phyloP scores from a whole-genome alignment of 2,888 invertebrate species.

The Eledone cirrhosa region DNA sequence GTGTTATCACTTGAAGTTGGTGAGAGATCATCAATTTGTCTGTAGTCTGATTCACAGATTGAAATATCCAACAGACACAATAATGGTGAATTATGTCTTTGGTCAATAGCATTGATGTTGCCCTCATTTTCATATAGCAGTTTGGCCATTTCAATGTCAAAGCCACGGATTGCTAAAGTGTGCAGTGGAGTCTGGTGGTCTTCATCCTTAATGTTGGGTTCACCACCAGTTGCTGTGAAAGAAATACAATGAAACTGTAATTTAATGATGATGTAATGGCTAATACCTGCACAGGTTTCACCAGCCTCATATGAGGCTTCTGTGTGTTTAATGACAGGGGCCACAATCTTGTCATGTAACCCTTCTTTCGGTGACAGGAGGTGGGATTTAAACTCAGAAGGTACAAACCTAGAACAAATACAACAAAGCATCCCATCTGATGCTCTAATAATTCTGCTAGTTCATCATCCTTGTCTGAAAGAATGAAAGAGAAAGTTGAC shows the following conservation, averaged over 20 bases:
- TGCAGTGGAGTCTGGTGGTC: constrained; percentile 52
- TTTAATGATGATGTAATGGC: too few relatives aligned
- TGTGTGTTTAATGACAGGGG: too few relatives aligned
- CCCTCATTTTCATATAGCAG: constrained; percentile 56
- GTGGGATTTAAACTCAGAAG: too few relatives aligned
- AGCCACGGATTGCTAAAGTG: constrained; percentile 46
- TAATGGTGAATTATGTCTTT: constrained; percentile 53
- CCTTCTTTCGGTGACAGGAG: too few relatives aligned
- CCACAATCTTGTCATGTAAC: too few relatives aligned
- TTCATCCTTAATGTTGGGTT: constrained; percentile 53
- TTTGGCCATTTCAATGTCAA: constrained; percentile 47
- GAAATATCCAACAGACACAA: constrained; percentile 53
- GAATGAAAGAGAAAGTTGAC: too few relatives aligned
- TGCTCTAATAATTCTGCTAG: too few relatives aligned
- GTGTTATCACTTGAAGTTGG: constrained; percentile 48
- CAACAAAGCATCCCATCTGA: too few relatives aligned
- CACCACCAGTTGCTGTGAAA: constrained; percentile 53
- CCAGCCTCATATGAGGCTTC: too few relatives aligned
- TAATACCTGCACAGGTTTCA: too few relatives aligned
- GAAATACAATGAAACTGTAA: background rate
- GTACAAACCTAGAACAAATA: too few relatives aligned
- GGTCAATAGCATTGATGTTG: constrained; percentile 49
- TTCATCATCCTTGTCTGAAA: too few relatives aligned
- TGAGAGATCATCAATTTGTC: constrained; percentile 49
- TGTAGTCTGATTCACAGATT: constrained; percentile 43